Evolutionary conservation across 2,888 invertebrate genomes (phyloP), one percentile per base, ranked within the genome.

Genomic region (Anticlea derivata): DNA sequence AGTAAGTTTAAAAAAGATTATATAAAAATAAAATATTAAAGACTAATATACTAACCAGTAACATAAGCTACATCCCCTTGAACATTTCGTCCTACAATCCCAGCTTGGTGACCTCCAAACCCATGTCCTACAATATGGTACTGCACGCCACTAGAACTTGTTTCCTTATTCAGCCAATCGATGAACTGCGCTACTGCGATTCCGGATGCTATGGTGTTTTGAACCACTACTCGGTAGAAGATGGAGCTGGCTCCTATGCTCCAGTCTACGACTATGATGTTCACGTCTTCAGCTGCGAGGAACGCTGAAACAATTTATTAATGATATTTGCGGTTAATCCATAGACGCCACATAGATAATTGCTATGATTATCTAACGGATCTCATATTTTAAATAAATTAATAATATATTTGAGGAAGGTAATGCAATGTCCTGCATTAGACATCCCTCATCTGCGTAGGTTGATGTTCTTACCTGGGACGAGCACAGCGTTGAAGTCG

Each of bases 231-330:
- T 45, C 78, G 63, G 44, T 78, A 71, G 29, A 58, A 61, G 1
- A 73, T 41, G 0, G 75, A 61, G 38, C 61, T 71, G 1, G 83
- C 73, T 1, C 82, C 84, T 1, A 55, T 54, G 38, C 78, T 79
- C 86, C 86, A 86, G 55, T 87, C 86, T 1, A 86, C 75, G 0
- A 78, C 78, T 5, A 87, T 78, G 1, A 87, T 67, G 54, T 87
- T 87, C 1, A 83, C 64, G 24, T 86, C 80, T 63, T 78, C 81
- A 6, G 73, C 76, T 6, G 68, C 63, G 1, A 86, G 69, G 46
- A 80, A 75, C 3, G 73, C 86, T 85, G 56, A 4, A 64, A 37
- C 10, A 17, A 7, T 7, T 35, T 1, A 22, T 10, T 4, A 10
- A 7, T 10, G 20, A 1, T 29, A n/a, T n/a, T n/a, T n/a, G n/a